These are phyloP conservation scores for Cryptophagus acutangulus DNA, from an alignment of 2,888 invertebrate species.

Conservation along the genomic window DNA sequence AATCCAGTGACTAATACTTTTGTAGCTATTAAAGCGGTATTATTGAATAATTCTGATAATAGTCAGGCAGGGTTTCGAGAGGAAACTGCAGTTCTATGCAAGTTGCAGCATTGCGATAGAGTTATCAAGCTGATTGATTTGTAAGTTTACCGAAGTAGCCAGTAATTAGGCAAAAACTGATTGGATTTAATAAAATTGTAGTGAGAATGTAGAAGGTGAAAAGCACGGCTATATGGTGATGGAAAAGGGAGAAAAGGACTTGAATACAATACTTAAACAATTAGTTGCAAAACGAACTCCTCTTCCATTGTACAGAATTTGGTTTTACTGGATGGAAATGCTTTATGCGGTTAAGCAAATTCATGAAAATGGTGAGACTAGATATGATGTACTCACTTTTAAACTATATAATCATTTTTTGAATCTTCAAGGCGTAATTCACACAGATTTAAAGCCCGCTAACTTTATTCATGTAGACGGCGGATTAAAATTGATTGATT, in stretches of 20 bases:
- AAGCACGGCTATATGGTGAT: slow-evolving; percentile 77
- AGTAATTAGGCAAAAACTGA: not conserved
- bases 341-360: slow-evolving; percentile 84
- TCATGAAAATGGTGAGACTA: slow-evolving; percentile 70
- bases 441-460: slow-evolving; percentile 94
- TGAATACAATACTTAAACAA: slow-evolving; percentile 66
- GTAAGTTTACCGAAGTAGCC: slow-evolving; percentile 55
- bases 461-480: slow-evolving; percentile 88
- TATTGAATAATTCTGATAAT: slow-evolving; percentile 68
- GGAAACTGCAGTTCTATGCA: slow-evolving; percentile 77
- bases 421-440: slow-evolving; percentile 73
- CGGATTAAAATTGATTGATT: slow-evolving; percentile 90
- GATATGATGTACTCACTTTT: not conserved
- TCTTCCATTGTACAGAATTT: slow-evolving; percentile 69
- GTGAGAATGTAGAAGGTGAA: slow-evolving; percentile 63
- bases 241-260: slow-evolving; percentile 90
- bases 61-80: slow-evolving; percentile 78
- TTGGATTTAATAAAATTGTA: slow-evolving; percentile 43
- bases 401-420: not conserved
- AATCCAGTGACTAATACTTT: slow-evolving; percentile 55
- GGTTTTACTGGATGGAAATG: slow-evolving; percentile 94
- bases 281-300: slow-evolving; percentile 46
- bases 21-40: slow-evolving; percentile 79
- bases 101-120: slow-evolving; percentile 74
- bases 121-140: slow-evolving; percentile 82